Percentiles rank a stretch among this genome's conserved stretches.
Conservation (phyloP, 2,888 invertebrate species). For the Leptopilina drosophilae region DNA sequence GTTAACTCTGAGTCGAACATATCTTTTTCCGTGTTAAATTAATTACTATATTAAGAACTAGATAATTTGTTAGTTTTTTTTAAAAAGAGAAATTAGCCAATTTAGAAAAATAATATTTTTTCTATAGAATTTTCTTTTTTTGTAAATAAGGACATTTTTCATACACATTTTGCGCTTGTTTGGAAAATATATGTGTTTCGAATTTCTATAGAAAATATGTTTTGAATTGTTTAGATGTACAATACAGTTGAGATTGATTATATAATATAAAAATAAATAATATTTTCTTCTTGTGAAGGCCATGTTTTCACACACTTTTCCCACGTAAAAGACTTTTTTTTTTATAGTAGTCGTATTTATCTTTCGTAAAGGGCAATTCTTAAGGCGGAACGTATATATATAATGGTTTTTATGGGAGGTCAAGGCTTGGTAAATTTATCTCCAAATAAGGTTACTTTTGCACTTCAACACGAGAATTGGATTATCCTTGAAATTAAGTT, state of each 20-base stretch:
- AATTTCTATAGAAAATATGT: background rate
- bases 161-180: too few species aligned
- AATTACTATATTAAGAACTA: too few species aligned
- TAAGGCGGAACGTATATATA: constrained; percentile 3
- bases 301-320: constrained; percentile 16
- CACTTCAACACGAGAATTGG: background rate
- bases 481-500: background rate
- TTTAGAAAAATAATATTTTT: too few species aligned
- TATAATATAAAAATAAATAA: constrained; percentile 20
- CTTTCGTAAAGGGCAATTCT: constrained; percentile 25
- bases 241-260: background rate
- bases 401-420: constrained; percentile 28
- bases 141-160: too few species aligned
- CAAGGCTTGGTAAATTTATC: constrained; percentile 17
- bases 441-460: background rate
- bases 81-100: too few species aligned
- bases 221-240: background rate
- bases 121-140: too few species aligned
- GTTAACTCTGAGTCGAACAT: too few species aligned
- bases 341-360: constrained; percentile 34
- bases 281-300: background rate
- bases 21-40: too few species aligned
- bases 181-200: background rate
- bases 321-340: constrained; percentile 5
- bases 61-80: too few species aligned